phyloP scores from a whole-genome alignment of 64 coral and sea anemone genomes.

The Montipora efflorescens region DNA sequence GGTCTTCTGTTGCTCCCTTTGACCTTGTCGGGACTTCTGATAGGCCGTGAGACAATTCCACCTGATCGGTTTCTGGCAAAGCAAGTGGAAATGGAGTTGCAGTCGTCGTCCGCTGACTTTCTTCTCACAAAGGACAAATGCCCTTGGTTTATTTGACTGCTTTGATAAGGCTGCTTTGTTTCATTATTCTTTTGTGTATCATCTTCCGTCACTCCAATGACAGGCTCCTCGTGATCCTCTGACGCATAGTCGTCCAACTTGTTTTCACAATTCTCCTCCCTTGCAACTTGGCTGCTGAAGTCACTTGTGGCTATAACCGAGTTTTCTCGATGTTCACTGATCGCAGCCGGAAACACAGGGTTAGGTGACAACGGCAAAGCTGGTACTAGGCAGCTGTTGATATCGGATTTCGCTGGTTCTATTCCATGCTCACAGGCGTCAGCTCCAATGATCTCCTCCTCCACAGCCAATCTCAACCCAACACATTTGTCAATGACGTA shows the following conservation, averaged over 20 bases:
- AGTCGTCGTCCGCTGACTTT: neutral
- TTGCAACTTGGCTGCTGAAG: no score
- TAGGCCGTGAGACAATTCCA: neutral
- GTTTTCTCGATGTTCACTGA: neutral
- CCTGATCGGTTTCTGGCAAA: neutral
- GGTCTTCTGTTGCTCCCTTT: neutral
- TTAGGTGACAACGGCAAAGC: neutral
- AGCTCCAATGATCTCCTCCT: constrained; percentile 63
- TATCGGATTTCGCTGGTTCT: neutral
- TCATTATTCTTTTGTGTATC: neutral
- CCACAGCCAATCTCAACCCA: constrained; percentile 45
- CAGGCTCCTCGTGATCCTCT: neutral
- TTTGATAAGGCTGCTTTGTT: neutral
- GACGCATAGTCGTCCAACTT: neutral
- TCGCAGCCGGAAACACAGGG: constrained; percentile 1
- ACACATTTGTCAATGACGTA: constrained; percentile 50
- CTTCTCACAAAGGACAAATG: neutral
- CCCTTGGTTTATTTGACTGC: neutral
- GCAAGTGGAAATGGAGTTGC: neutral
- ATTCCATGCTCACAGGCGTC: constrained; percentile 64
- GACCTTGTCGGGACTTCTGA: neutral
- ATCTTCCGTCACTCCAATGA: neutral
- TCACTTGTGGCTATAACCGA: neutral
- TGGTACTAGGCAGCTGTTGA: neutral
- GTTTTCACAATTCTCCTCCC: neutral